phyloP scores from a whole-genome alignment of 92 coral and sea anemone species.

The Blastomussa wellsi region DNA sequence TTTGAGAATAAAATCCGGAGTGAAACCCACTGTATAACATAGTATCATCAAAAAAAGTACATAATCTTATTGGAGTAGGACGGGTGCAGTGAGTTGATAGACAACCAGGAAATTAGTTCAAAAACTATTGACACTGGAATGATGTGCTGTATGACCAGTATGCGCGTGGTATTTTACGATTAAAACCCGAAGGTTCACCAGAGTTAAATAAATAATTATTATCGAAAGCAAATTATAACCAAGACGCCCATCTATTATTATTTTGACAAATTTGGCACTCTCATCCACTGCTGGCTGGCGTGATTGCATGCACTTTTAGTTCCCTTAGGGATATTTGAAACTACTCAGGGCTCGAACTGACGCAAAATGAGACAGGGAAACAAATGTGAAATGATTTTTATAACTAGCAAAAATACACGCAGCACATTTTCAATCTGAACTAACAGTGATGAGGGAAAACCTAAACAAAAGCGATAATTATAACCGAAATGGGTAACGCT shows the following conservation, averaged over 20 bases:
- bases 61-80: too few species aligned
- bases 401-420: background rate
- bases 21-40: too few species aligned
- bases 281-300: background rate
- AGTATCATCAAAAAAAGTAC: too few species aligned
- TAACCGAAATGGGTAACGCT: background rate
- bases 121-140: background rate
- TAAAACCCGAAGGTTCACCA: too few species aligned
- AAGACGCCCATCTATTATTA: too few species aligned
- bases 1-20: too few species aligned
- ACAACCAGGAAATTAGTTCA: background rate
- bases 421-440: background rate
- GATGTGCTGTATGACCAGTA: too few species aligned
- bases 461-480: background rate
- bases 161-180: too few species aligned
- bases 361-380: background rate
- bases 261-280: background rate
- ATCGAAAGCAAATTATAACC: too few species aligned
- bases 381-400: background rate
- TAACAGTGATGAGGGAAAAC: background rate
- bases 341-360: background rate
- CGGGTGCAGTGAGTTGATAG: too few species aligned
- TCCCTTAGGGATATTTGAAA: background rate
- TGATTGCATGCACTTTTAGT: background rate
- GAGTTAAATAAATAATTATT: too few species aligned